Base-by-base conservation (phyloP, 1,140 invertebrate species). In the Heliconius himera region DNA sequence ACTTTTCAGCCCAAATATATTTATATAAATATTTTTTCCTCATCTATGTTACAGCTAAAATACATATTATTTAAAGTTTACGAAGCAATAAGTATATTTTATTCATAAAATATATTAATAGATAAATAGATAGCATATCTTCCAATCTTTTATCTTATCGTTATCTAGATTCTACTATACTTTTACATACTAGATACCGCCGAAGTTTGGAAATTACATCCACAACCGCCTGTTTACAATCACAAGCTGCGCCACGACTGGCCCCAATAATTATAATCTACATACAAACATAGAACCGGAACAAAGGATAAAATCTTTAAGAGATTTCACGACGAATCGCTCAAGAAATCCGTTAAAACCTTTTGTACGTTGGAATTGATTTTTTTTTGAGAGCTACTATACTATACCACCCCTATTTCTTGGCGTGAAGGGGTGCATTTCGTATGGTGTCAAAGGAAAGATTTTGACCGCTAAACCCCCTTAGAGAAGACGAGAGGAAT, bases 391-490 rank as follows among this genome's bases (percentile, higher is more conserved):
- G 60, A 16, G 60, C 60, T 66, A 46, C 41, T 46, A 46, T 46
- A 33, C 33, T 33, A 46, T 29, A 66, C 60, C 9, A 29, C 60
- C 60, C 60, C 60, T 66, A 66, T 66, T 26, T 29, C 60, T 66
- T 66, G 60, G 60, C 26, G 4, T 18, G 11, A n/a, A 66, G 60
- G 60, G 60, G 54, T 56, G 54, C 4, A 22, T 56, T 22, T 56
- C 54, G 54, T 22, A 8, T 56, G 54, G 60, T 29, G 60, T 66
- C 60, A 66, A 66, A 66, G 60, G 60, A 29, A 70, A 22, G 71
- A 36, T 73, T 74, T 54, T 78, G 77, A 70, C 77, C 77, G 77
- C 26, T 78, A 78, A 78, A 78, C 73, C 77, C 73, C 49, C 73
- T 78, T 29, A 4, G 20, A 29, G 26, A 2, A 26, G 60, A 66